Conservation (phyloP, 2,113 vertebrate genomes). For the Pachyramphus minor region DNA sequence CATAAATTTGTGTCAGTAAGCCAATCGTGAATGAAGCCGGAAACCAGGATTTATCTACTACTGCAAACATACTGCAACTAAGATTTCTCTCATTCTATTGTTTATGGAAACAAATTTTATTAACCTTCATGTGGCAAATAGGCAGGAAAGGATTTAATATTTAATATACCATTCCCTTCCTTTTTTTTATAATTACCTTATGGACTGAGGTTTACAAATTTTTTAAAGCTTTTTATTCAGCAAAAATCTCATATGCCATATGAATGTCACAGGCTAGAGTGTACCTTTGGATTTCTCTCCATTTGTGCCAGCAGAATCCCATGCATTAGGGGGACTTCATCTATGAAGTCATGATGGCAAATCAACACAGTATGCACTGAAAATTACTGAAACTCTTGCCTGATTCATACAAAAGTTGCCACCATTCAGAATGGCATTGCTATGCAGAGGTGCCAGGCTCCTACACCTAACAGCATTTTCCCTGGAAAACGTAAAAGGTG, state of each 20-base stretch:
- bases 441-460: not conserved
- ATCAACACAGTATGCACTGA: not conserved
- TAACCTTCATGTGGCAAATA: not conserved
- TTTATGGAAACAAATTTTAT: not conserved
- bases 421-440: not conserved
- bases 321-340: not conserved
- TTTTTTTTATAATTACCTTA: not conserved
- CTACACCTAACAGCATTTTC: not conserved
- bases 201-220: not conserved
- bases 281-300: not conserved
- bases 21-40: not conserved
- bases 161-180: not conserved
- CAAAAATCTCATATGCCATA: not conserved
- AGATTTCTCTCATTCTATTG: not conserved
- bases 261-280: not conserved
- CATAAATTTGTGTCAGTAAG: conserved; percentile 17
- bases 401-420: not conserved
- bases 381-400: not conserved
- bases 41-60: not conserved
- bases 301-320: not conserved
- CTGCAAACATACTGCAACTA: not conserved
- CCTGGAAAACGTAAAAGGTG: not conserved
- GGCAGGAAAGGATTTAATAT: not conserved
- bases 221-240: not conserved
- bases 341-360: not conserved